Percentiles rank a stretch among this genome's conserved stretches.
Evolutionary conservation across 2,888 invertebrate genomes (phyloP).

Genomic region (Erannis defoliaria): DNA sequence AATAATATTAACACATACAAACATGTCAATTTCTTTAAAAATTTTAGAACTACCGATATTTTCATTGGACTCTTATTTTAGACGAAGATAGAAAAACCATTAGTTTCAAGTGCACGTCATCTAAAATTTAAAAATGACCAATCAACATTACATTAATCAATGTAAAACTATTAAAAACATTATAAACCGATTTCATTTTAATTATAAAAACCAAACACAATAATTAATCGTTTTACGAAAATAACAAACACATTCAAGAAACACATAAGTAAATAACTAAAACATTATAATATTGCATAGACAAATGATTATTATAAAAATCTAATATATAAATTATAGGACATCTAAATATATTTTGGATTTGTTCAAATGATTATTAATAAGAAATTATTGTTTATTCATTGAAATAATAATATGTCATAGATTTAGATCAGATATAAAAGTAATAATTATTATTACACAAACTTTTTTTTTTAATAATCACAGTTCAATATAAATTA

Average conservation of each 20-base stretch:
- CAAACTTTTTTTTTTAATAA: conserved; percentile 74
- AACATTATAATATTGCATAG: conserved; percentile 29
- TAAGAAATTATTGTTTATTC: not conserved
- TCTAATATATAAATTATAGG: conserved; percentile 40
- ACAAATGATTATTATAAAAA: conserved; percentile 39
- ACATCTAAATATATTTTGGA: conserved; percentile 36
- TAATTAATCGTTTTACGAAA: conserved; percentile 78
- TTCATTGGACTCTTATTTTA: not conserved
- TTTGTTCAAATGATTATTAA: conserved; percentile 31
- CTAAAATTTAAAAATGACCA: no score
- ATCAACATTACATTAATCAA: not conserved
- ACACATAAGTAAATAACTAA: conserved; percentile 46
- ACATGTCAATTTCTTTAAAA: conserved; percentile 2
- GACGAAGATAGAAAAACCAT: not conserved
- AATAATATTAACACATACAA: not conserved
- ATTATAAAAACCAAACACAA: conserved; percentile 45
- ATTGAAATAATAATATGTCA: not conserved
- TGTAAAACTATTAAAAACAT: conserved; percentile 4
- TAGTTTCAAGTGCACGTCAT: not conserved
- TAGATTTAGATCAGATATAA: not conserved
- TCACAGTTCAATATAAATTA: conserved; percentile 84
- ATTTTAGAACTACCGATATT: not conserved
- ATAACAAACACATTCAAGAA: conserved; percentile 61
- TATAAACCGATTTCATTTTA: conserved; percentile 40
- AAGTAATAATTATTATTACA: conserved; percentile 31